Percentiles rank a stretch among this genome's conserved stretches.
These are phyloP conservation scores for Chromis chromis DNA, from an alignment of 2,797 vertebrate genomes.

Conservation along the genomic window DNA sequence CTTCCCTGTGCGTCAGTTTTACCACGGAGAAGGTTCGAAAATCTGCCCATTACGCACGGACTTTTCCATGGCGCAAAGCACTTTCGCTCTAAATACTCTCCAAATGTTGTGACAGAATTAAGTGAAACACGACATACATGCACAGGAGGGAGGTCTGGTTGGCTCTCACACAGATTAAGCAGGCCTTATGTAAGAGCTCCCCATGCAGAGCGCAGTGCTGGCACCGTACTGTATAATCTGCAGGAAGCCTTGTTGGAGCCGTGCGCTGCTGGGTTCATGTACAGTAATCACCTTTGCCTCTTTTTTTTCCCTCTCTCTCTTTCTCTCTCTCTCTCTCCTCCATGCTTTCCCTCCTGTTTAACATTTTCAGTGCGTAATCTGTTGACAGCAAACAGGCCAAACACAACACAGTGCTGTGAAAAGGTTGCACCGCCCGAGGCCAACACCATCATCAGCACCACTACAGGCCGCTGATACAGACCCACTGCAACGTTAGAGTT, in stretches of 20 bases:
- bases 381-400: constrained; percentile 45
- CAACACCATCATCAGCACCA: background rate
- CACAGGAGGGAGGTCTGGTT: constrained; percentile 35
- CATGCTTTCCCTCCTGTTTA: constrained; percentile 31
- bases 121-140: constrained; percentile 3
- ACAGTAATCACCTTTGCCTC: constrained; percentile 65
- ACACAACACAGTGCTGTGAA: constrained; percentile 21
- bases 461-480: constrained; percentile 18
- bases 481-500: constrained; percentile 11
- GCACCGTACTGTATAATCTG: constrained; percentile 70
- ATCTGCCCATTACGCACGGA: background rate
- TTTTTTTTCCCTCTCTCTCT: constrained; percentile 11
- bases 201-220: constrained; percentile 21
- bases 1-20: background rate
- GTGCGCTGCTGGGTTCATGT: constrained; percentile 50
- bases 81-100: background rate
- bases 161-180: constrained; percentile 68
- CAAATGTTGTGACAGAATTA: constrained; percentile 10
- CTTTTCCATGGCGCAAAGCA: background rate
- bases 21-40: background rate
- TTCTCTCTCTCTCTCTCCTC: constrained; percentile 6
- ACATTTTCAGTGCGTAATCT: constrained; percentile 49
- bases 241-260: constrained; percentile 47
- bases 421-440: constrained; percentile 52
- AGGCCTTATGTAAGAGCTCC: constrained; percentile 72